Conservation (phyloP, 2,113 vertebrate genomes). For the Ceyx melanurus region DNA sequence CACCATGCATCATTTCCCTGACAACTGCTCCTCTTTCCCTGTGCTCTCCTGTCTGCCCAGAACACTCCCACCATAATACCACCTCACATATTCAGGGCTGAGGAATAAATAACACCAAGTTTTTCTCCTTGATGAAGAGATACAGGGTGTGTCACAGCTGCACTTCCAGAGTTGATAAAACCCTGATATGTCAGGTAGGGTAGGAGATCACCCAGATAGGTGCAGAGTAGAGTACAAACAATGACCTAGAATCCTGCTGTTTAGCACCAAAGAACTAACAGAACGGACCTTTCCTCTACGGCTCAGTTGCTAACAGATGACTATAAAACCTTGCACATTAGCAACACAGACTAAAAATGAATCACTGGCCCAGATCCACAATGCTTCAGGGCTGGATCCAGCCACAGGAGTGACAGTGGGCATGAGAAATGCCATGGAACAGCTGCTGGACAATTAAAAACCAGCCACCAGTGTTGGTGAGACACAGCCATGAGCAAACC, state of each 20-base stretch:
- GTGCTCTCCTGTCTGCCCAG: not conserved
- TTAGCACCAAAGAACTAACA: not conserved
- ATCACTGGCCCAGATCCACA: not conserved
- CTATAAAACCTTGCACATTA: not conserved
- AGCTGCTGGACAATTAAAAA: not conserved
- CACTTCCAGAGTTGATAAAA: not conserved
- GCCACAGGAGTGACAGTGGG: not conserved
- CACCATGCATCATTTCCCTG: not conserved
- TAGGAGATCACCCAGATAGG: not conserved
- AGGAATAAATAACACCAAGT: not conserved
- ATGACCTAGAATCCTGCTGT: not conserved
- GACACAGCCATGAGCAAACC: not conserved
- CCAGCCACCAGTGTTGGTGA: not conserved
- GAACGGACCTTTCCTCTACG: not conserved
- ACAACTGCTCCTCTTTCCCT: not conserved
- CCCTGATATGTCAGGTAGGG: rapidly evolving
- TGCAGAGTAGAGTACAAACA: not conserved
- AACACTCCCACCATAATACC: not conserved
- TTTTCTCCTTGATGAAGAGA: not conserved
- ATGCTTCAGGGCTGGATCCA: not conserved
- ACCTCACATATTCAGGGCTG: not conserved
- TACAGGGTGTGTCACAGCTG: not conserved
- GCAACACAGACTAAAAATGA: not conserved
- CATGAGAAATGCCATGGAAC: not conserved
- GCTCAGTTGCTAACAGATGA: not conserved